Conservation (phyloP, 1,140 invertebrate genomes). For the Antheraea mylitta region DNA sequence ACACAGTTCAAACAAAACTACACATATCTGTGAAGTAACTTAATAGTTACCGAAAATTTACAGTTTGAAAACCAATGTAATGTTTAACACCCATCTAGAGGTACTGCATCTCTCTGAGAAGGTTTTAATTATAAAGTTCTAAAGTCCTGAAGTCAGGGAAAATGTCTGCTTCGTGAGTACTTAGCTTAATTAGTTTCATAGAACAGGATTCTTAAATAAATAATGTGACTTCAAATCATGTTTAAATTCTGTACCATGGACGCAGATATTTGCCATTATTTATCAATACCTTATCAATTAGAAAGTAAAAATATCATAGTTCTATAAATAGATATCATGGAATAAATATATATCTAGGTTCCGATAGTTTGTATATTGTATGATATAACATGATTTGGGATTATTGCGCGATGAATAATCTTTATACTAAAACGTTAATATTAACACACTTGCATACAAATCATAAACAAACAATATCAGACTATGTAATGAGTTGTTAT, state of each 20-base stretch:
- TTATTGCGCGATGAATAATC: neutral
- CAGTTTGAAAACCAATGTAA: neutral
- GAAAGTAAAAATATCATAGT: neutral
- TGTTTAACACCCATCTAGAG: too few species aligned
- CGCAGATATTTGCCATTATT: neutral
- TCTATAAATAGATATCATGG: neutral
- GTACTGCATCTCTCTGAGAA: too few species aligned
- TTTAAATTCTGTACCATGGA: neutral
- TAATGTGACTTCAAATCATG: neutral
- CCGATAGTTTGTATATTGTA: neutral
- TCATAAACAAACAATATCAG: conserved; percentile 36
- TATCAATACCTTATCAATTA: neutral
- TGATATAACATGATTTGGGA: neutral
- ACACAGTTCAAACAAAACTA: neutral
- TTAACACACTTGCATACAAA: neutral
- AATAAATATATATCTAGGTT: neutral
- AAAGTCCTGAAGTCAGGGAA: too few species aligned
- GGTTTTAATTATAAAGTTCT: too few species aligned
- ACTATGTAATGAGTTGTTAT: conserved; percentile 40
- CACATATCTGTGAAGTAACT: neutral
- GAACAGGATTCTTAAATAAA: too few species aligned
- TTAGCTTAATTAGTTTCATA: too few species aligned
- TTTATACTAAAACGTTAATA: neutral
- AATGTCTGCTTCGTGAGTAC: too few species aligned
- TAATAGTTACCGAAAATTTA: neutral